These are phyloP conservation scores for Euphonia xanthogaster DNA, from an alignment of 2,797 vertebrate genomes.

Conservation along the genomic window DNA sequence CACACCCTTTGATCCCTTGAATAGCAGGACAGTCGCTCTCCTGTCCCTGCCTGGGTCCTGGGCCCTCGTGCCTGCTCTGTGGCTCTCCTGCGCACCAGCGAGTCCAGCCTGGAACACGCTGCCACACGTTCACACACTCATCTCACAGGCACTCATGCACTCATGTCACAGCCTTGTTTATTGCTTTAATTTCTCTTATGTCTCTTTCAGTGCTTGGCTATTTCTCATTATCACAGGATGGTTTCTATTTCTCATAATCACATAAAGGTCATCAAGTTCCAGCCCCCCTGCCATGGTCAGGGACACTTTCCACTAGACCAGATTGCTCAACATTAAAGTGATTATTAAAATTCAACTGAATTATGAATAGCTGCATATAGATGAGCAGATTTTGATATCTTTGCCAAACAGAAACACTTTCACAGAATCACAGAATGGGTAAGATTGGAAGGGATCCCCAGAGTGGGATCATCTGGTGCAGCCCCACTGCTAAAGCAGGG, in stretches of 20 bases:
- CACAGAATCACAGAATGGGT: not conserved
- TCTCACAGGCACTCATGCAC: not conserved
- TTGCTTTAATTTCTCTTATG: not conserved
- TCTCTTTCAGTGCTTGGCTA: not conserved
- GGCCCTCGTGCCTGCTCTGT: rapidly evolving
- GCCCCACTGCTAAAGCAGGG: not conserved
- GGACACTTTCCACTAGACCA: not conserved
- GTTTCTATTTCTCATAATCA: not conserved
- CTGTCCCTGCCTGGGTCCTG: not conserved
- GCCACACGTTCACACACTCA: rapidly evolving
- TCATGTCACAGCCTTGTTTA: not conserved
- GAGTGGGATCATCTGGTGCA: not conserved
- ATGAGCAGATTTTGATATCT: not conserved
- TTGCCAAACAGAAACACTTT: not conserved
- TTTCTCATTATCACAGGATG: not conserved
- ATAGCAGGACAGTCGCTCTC: not conserved
- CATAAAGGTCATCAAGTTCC: not conserved
- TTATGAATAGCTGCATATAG: not conserved
- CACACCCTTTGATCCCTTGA: not conserved
- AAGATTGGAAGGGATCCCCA: not conserved
- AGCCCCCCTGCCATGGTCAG: not conserved
- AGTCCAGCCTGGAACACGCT: not conserved
- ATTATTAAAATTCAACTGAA: not conserved
- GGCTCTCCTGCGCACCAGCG: not conserved
- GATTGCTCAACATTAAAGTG: not conserved